Evolutionary conservation across 1,140 invertebrate genomes (phyloP), one percentile per base, ranked within the genome.

Genomic region (Parapsyche elsis): DNA sequence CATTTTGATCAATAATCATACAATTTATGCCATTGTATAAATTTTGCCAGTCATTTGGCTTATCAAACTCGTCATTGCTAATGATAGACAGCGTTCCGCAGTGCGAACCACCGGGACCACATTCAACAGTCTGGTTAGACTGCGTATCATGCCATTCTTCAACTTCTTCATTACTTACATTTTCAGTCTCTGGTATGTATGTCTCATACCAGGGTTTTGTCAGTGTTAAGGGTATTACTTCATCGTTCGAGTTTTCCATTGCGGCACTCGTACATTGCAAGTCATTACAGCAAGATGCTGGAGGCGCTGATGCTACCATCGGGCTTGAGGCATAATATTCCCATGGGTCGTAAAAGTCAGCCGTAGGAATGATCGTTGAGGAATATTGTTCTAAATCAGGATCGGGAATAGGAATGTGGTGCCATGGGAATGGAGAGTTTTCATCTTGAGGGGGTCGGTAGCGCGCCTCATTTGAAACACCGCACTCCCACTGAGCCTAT

Each of bases 331-430:
- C n/a, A 81, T 91, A 91, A 80, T 87, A 85, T 23, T 91, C 86
- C 91, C 91, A 92, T 0, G 91, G 91, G 86, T 92, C 90, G 84
- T 89, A 85, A 85, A 91, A 90, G 81, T 92, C 87, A 14, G 67
- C 21, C n/a, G 21, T 0, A 70, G 9, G 53, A 45, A 30, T 71
- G 23, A 57, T 21, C 21, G 57, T 5, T 59, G 71, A 61, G 73
- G 46, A 71, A 19, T 16, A 7, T 9, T 49, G 30, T 61, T 49
- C 30, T 16, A 44, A n/a, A 44, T 78, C 21, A 45, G 76, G 83
- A 84, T 86, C 85, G 9, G 23, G 24, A 16, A 83, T 83, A 71
- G 85, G 84, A 14, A 86, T 87, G 53, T 86, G 86, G 81, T 89
- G 88, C 88, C 88, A 89, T 19, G 86, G 85, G 84, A 89, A 89